Conservation (phyloP, 2,797 vertebrate genomes). For the Neosalanx taihuensis region DNA sequence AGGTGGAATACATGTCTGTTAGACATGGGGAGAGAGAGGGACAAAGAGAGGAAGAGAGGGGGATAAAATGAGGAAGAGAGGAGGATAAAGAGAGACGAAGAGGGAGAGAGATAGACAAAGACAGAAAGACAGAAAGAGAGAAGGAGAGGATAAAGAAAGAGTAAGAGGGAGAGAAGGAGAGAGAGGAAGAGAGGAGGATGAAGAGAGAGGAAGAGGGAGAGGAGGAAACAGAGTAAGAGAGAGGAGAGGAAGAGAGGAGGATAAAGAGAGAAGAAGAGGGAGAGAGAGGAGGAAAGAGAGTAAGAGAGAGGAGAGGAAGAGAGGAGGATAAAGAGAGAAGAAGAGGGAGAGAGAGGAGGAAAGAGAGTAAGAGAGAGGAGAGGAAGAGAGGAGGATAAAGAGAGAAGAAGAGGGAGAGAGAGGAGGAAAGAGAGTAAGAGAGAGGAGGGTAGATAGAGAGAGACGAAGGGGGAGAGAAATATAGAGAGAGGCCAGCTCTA, state of each 20-base stretch:
- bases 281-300: conserved; percentile 12
- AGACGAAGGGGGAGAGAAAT: not conserved
- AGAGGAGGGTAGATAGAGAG: conserved; percentile 25
- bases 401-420: not conserved
- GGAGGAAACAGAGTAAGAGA: not conserved
- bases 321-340: not conserved
- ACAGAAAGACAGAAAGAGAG: not conserved
- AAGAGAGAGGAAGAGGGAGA: not conserved
- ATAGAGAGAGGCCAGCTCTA: not conserved
- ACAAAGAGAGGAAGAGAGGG: too few relatives aligned
- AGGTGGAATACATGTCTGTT: too few relatives aligned
- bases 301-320: not conserved
- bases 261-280: conserved; percentile 6
- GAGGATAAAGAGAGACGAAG: too few relatives aligned
- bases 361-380: not conserved
- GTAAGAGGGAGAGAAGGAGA: not conserved
- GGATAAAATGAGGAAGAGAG: too few relatives aligned
- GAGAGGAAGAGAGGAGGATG: conserved; percentile 8
- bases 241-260: not conserved
- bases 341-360: not conserved
- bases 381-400: not conserved
- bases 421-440: not conserved
- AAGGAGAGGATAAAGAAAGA: not conserved
- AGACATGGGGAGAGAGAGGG: too few relatives aligned
- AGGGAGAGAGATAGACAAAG: conserved; percentile 5